Conservation (phyloP, 2,797 vertebrate species). For the Synaphobranchus kaupii region DNA sequence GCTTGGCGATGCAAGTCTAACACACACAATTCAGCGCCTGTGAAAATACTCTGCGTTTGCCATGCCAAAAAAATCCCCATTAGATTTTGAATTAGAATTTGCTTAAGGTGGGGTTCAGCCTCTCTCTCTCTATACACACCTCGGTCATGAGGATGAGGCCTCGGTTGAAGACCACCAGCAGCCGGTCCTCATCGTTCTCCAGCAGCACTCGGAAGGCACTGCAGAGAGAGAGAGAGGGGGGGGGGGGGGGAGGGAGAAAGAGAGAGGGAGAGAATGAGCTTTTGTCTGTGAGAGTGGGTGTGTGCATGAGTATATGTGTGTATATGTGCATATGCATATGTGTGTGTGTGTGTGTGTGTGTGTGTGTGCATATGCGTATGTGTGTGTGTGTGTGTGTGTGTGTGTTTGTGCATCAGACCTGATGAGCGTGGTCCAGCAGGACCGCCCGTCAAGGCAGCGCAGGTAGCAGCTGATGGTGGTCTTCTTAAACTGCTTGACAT, state of each 20-base stretch:
- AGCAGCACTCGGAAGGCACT: constrained; percentile 98
- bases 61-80: too few relatives aligned
- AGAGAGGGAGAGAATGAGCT: neutral
- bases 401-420: constrained; percentile 72
- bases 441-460: constrained; percentile 95
- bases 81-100: too few relatives aligned
- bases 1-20: too few relatives aligned
- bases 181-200: constrained; percentile 95
- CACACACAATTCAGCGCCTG: too few relatives aligned
- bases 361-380: neutral
- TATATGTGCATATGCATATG: neutral
- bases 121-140: constrained; percentile 63
- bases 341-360: neutral
- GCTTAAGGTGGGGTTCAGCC: neutral
- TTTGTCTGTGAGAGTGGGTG: neutral
- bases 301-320: neutral
- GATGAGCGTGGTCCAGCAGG: constrained; percentile 99
- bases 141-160: constrained; percentile 98
- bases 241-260: constrained; percentile 6
- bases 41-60: too few relatives aligned
- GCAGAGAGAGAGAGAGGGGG: constrained; percentile 22
- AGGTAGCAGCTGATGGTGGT: constrained; percentile 98
- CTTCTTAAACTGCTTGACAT: constrained; percentile 97
- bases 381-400: neutral
- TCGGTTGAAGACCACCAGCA: constrained; percentile 96